Percentiles rank a stretch among this genome's conserved stretches.
Conservation (phyloP, 2,113 vertebrate species). For the Plestiodon gilberti region DNA sequence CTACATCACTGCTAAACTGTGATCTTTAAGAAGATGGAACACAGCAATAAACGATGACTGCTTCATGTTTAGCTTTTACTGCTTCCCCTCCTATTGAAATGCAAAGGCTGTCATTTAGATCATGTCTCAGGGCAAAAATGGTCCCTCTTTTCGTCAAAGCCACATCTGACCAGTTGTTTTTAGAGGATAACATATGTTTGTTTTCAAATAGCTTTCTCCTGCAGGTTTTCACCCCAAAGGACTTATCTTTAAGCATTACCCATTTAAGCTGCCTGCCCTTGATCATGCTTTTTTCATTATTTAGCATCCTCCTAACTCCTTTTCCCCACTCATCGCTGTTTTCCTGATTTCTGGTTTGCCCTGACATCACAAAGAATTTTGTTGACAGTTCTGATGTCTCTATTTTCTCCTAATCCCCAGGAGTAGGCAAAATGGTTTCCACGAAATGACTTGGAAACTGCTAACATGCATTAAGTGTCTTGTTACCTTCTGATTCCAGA, state of each 20-base stretch:
- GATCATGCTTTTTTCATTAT: slow-evolving; percentile 5
- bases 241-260: not conserved
- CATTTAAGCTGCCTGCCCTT: not conserved
- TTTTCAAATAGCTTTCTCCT: not conserved
- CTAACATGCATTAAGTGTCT: not conserved
- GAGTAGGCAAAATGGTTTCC: not conserved
- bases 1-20: slow-evolving; percentile 43
- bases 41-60: slow-evolving; percentile 10
- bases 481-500: not conserved
- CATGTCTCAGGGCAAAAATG: slow-evolving; percentile 8
- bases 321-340: not conserved
- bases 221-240: slow-evolving; percentile 5
- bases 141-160: slow-evolving; percentile 1
- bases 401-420: not conserved
- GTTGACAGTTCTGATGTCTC: not conserved
- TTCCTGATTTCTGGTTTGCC: not conserved
- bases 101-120: slow-evolving; percentile 17
- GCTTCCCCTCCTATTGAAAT: not conserved
- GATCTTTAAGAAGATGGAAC: slow-evolving; percentile 26
- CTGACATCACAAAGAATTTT: not conserved
- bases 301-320: not conserved
- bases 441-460: not conserved
- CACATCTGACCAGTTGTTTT: not conserved
- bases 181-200: not conserved
- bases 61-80: not conserved